phyloP scores from a whole-genome alignment of 2,113 vertebrate species.

The Donacobius atricapilla region DNA sequence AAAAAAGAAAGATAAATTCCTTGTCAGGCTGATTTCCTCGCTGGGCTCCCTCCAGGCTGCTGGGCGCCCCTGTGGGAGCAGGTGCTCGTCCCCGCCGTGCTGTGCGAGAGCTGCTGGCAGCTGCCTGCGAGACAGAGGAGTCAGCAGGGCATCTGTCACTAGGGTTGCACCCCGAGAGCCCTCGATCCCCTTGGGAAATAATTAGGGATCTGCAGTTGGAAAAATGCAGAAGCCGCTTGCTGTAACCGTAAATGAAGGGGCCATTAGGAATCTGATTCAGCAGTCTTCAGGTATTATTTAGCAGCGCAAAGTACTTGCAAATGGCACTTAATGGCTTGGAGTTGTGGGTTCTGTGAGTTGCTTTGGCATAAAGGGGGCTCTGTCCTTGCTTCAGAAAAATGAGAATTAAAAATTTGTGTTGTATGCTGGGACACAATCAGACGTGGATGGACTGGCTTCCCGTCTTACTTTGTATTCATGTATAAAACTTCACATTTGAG shows the following conservation, averaged over 20 bases:
- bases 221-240: not conserved
- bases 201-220: not conserved
- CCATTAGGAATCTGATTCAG: not conserved
- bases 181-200: not conserved
- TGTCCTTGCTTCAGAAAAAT: not conserved
- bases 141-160: not conserved
- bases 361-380: not conserved
- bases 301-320: not conserved
- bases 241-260: not conserved
- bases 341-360: not conserved
- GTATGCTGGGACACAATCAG: not conserved
- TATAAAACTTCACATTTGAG: not conserved
- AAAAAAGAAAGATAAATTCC: not conserved
- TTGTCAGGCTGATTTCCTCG: rapidly evolving
- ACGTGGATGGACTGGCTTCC: not conserved
- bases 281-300: not conserved
- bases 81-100: not conserved
- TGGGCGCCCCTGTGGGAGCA: not conserved
- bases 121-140: not conserved
- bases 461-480: not conserved
- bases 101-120: not conserved
- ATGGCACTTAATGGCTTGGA: not conserved
- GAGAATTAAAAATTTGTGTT: not conserved
- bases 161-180: not conserved
- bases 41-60: not conserved